Conservation (phyloP, 1,140 invertebrate species). For the Polypedilum pembai region DNA sequence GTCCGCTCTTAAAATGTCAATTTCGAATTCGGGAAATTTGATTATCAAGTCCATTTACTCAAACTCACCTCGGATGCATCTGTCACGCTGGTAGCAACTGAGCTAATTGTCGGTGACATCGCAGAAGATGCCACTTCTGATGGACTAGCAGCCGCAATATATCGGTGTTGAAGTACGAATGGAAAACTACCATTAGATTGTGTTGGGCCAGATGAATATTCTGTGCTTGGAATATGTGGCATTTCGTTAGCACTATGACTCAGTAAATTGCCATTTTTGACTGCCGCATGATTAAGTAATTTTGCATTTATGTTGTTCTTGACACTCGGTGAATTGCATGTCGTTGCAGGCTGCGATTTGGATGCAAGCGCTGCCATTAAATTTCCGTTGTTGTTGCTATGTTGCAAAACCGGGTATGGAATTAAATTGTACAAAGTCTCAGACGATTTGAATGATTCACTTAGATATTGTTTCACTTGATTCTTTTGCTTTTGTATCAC, state of each 20-base stretch:
- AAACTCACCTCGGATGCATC: constrained; percentile 64
- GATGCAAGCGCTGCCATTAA: background rate
- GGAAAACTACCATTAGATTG: constrained; percentile 8
- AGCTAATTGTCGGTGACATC: constrained; percentile 64
- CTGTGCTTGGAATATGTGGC: background rate
- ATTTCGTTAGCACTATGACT: constrained; percentile 5
- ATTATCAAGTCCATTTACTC: too few relatives aligned
- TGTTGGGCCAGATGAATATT: background rate
- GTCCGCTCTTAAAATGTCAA: too few relatives aligned
- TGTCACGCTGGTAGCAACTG: constrained; percentile 50
- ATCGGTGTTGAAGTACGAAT: background rate
- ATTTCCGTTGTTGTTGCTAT: background rate
- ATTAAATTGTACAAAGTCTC: constrained; percentile 33
- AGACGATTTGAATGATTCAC: constrained; percentile 60
- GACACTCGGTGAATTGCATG: background rate
- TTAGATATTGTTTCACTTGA: constrained; percentile 78
- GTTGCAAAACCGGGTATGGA: constrained; percentile 6
- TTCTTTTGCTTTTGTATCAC: constrained; percentile 83
- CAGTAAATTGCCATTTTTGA: background rate
- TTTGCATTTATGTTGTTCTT: background rate
- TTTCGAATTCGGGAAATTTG: too few relatives aligned
- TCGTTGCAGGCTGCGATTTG: background rate
- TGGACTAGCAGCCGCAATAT: background rate
- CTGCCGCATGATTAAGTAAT: background rate
- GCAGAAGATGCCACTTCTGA: constrained; percentile 34